These are phyloP conservation scores for Acrobasis repandana DNA, from an alignment of 2,888 invertebrate genomes.

Conservation along the genomic window DNA sequence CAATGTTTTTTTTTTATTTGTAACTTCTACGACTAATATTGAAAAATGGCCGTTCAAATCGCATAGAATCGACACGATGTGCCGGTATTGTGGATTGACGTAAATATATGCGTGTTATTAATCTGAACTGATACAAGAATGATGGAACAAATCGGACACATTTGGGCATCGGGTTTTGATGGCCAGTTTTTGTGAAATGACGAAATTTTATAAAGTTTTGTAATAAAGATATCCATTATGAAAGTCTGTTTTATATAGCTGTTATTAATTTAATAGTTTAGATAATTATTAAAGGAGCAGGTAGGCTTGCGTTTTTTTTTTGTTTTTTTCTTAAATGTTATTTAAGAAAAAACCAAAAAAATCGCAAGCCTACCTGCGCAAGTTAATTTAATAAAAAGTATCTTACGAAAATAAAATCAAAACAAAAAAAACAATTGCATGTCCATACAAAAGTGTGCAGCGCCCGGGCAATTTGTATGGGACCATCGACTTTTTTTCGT, in stretches of 20 bases:
- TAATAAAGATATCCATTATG: neutral
- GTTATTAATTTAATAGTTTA: too few species aligned
- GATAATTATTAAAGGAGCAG: too few species aligned
- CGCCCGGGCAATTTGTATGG: too few species aligned
- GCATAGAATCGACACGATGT: slow-evolving; percentile 12
- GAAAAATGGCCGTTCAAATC: slow-evolving; percentile 22
- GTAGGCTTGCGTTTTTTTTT: too few species aligned
- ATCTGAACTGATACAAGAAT: slow-evolving; percentile 9
- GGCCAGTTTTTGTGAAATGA: slow-evolving; percentile 25
- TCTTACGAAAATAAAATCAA: too few species aligned
- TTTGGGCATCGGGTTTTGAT: slow-evolving; percentile 8
- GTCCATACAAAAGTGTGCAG: too few species aligned
- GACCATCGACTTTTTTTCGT: too few species aligned
- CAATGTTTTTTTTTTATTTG: neutral
- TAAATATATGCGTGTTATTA: slow-evolving; percentile 20
- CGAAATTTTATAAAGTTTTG: neutral
- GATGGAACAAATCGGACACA: slow-evolving; percentile 16
- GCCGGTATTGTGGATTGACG: slow-evolving; percentile 8
- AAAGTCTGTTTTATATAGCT: neutral
- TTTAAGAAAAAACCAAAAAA: too few species aligned
- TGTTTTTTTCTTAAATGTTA: too few species aligned
- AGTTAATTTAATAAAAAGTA: too few species aligned
- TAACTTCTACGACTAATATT: slow-evolving; percentile 21
- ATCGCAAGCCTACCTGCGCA: too few species aligned
- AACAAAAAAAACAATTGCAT: too few species aligned